phyloP scores from a whole-genome alignment of 2,797 vertebrate genomes.

The Poeciliopsis presidionis region DNA sequence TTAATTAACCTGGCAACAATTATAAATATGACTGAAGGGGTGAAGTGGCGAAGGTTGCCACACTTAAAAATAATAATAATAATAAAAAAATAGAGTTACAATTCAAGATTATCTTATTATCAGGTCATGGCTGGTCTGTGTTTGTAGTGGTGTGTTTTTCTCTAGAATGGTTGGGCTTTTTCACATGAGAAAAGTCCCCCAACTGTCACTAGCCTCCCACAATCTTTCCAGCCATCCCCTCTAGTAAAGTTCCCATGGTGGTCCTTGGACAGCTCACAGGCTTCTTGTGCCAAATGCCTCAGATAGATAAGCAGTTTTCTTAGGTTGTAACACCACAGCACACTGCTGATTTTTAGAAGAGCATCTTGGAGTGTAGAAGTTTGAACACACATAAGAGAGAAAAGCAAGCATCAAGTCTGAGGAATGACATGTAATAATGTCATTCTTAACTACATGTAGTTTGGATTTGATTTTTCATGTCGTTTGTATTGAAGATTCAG shows the following conservation, averaged over 20 bases:
- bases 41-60: slow-evolving; percentile 12
- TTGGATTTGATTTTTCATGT: background rate
- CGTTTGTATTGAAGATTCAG: background rate
- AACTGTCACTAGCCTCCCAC: slow-evolving; percentile 80
- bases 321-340: slow-evolving; percentile 38
- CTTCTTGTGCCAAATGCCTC: slow-evolving; percentile 52
- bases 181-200: slow-evolving; percentile 79
- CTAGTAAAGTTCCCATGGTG: slow-evolving; percentile 88
- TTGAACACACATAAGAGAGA: background rate
- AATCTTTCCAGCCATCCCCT: slow-evolving; percentile 86
- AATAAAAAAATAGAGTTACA: slow-evolving; percentile 25
- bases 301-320: slow-evolving; percentile 49
- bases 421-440: background rate
- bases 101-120: slow-evolving; percentile 54
- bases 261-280: slow-evolving; percentile 78
- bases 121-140: slow-evolving; percentile 68
- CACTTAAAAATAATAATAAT: slow-evolving; percentile 18
- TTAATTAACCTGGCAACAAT: slow-evolving; percentile 76
- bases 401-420: slow-evolving; percentile 9
- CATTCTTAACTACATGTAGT: background rate
- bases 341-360: slow-evolving; percentile 29
- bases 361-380: slow-evolving; percentile 7
- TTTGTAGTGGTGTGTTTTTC: slow-evolving; percentile 66
- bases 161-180: slow-evolving; percentile 55
- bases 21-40: slow-evolving; percentile 30